phyloP scores from a whole-genome alignment of 37 sponge, comb jelly and placozoan genomes.

The Hexactinellida sp. region DNA sequence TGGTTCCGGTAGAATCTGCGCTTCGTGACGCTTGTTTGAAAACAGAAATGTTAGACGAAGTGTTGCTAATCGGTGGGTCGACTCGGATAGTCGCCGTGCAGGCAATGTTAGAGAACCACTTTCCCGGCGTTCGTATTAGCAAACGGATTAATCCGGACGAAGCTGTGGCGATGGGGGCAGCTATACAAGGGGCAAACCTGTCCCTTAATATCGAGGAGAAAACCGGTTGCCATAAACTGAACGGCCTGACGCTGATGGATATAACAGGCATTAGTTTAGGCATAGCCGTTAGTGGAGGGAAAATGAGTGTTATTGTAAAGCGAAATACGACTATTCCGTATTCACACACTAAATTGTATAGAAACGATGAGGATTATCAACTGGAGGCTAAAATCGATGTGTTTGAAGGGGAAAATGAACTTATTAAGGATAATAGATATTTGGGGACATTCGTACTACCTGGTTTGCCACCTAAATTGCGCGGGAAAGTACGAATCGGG shows the following conservation, averaged over 20 bases:
- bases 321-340: slow-evolving; percentile 87
- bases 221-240: slow-evolving; percentile 21
- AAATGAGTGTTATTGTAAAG: slow-evolving; percentile 59
- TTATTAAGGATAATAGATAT: slow-evolving; percentile 48
- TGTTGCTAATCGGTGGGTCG: slow-evolving; percentile 77
- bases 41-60: slow-evolving; percentile 45
- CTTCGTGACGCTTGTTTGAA: slow-evolving; percentile 53
- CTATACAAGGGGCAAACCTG: slow-evolving; percentile 81
- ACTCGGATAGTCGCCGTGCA: slow-evolving; percentile 64
- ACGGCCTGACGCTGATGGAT: slow-evolving; percentile 81
- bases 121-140: slow-evolving; percentile 47
- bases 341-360: slow-evolving; percentile 56
- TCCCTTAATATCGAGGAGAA: slow-evolving; percentile 40
- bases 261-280: slow-evolving; percentile 75
- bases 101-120: slow-evolving; percentile 42
- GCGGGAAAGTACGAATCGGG: slow-evolving; percentile 59
- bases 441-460: slow-evolving; percentile 65
- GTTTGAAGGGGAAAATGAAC: slow-evolving; percentile 77
- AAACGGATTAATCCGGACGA: slow-evolving; percentile 89
- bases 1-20: slow-evolving; percentile 49
- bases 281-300: slow-evolving; percentile 65
- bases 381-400: slow-evolving; percentile 61
- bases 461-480: slow-evolving; percentile 54
- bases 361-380: slow-evolving; percentile 78
- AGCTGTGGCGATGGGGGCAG: slow-evolving; percentile 90